These are phyloP conservation scores for Colletes latitarsis DNA, from an alignment of 1,140 invertebrate species.

Conservation along the genomic window DNA sequence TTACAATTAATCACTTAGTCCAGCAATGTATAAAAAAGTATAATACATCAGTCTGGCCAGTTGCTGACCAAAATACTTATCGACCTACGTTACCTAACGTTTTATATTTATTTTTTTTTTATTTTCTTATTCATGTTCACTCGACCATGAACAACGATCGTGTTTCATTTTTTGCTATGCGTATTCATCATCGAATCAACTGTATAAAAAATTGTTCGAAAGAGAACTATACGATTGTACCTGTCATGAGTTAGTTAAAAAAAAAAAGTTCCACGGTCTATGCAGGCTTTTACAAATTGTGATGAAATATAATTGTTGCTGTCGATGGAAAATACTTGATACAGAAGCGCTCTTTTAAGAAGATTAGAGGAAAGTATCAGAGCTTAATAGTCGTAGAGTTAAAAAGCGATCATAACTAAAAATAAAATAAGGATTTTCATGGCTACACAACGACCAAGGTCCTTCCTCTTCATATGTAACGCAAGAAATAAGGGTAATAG, in stretches of 20 bases:
- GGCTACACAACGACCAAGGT: no score
- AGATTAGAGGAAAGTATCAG: background rate
- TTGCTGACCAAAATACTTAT: conserved; percentile 71
- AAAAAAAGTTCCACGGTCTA: background rate
- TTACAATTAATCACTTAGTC: conserved; percentile 73
- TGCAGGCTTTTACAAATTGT: background rate
- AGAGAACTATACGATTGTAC: background rate
- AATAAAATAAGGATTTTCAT: background rate
- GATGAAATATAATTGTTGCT: background rate
- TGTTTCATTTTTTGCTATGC: background rate
- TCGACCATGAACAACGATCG: conserved; percentile 1
- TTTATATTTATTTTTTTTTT: conserved; percentile 1
- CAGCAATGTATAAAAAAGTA: conserved; percentile 76
- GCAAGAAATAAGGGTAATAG: no score
- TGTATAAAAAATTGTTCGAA: conserved; percentile 20
- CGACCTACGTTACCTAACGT: conserved; percentile 28
- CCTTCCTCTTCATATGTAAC: no score
- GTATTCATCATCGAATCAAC: background rate
- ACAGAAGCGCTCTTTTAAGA: background rate
- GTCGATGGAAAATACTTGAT: conserved; percentile 3
- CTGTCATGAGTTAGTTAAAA: background rate
- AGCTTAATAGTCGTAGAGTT: background rate
- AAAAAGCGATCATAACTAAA: background rate
- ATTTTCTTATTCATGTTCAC: conserved; percentile 1
- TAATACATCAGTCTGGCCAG: conserved; percentile 79